Evolutionary conservation across 1,140 invertebrate species (phyloP), one percentile per base, ranked within the genome.

Genomic region (Lepidurus couesii): DNA sequence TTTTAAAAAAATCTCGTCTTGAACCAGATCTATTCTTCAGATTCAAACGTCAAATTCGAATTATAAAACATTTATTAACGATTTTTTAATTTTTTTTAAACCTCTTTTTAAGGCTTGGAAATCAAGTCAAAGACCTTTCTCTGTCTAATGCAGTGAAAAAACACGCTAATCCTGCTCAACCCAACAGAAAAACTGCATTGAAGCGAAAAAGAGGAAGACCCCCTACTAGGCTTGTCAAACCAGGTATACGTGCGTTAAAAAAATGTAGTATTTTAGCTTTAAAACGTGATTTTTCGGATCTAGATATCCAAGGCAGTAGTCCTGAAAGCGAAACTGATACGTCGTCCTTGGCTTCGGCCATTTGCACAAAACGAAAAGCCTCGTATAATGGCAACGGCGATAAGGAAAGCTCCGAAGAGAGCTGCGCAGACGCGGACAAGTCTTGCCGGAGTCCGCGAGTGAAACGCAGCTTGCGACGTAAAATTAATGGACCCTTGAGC

Each of bases 111-210:
- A 34, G 75, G 42, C 7, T 13, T 7, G 75, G 5, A 7, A 44
- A 24, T 47, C 75, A 44, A 47, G n/a, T 8, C 7, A 73, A 73
- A 16, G 76, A 65, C 7, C 44, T 11, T 43, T 34, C 13, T 13
- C 43, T 73, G 1, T 77, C 34, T 43, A 73, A 73, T 9, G 76
- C 76, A 16, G 76, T 77, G 26, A 77, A 77, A 42, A 77, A 77
- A n/a, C 76, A 73, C 13, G 76, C 76, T 3, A 43, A 26, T 73
- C 47, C 76, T 73, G 76, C 47, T 53, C 73, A 73, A 34, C 11
- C 76, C 34, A 73, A 73, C n/a, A 34, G 47, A 34, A 53, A 73
- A 9, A 65, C 47, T 26, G 47, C 42, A 73, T 43, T 77, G 6
- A 77, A 65, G 76, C 73, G 43, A 77, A 73, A 65, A 7, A 73